Evolutionary conservation across 2,113 vertebrate genomes (phyloP).

Genomic region (Proterorhinus semilunaris): DNA sequence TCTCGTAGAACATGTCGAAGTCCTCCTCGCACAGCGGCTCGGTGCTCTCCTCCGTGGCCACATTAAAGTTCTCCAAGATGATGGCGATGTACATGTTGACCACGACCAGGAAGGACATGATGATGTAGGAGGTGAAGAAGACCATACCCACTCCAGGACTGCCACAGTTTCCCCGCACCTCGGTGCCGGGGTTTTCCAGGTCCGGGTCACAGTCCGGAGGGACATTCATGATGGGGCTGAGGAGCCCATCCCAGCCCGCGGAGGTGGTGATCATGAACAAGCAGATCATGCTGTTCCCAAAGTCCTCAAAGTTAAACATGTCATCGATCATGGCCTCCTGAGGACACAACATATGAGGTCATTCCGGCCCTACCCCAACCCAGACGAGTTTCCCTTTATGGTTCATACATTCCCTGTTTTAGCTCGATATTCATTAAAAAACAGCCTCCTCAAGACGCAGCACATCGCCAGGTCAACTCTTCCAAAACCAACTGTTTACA

Average conservation of each 20-base stretch:
- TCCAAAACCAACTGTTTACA: too few relatives aligned
- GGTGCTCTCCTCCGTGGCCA: slow-evolving; percentile 89
- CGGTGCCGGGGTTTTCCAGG: slow-evolving; percentile 82
- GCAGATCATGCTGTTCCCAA: slow-evolving; percentile 96
- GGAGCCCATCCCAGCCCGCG: slow-evolving; percentile 92
- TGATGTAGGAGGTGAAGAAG: slow-evolving; percentile 94
- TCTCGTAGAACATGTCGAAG: slow-evolving; percentile 98
- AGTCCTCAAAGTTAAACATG: slow-evolving; percentile 96
- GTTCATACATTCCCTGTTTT: too few relatives aligned
- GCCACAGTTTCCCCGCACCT: slow-evolving; percentile 83
- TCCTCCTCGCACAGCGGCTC: slow-evolving; percentile 91
- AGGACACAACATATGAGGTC: too few relatives aligned
- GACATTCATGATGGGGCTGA: slow-evolving; percentile 87
- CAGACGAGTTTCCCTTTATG: too few relatives aligned
- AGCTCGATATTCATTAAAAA: too few relatives aligned
- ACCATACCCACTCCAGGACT: slow-evolving; percentile 85
- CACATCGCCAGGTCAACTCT: too few relatives aligned
- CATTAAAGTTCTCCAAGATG: slow-evolving; percentile 95
- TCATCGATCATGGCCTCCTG: slow-evolving; percentile 84
- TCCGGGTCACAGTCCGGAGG: slow-evolving; percentile 86
- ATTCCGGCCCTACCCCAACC: too few relatives aligned
- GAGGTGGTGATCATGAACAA: slow-evolving; percentile 94
- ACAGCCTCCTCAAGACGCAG: too few relatives aligned
- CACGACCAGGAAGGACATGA: slow-evolving; percentile 92
- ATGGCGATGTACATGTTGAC: slow-evolving; percentile 98